Conservation (phyloP, 2,888 invertebrate genomes). For the Agonopterix heracliana region DNA sequence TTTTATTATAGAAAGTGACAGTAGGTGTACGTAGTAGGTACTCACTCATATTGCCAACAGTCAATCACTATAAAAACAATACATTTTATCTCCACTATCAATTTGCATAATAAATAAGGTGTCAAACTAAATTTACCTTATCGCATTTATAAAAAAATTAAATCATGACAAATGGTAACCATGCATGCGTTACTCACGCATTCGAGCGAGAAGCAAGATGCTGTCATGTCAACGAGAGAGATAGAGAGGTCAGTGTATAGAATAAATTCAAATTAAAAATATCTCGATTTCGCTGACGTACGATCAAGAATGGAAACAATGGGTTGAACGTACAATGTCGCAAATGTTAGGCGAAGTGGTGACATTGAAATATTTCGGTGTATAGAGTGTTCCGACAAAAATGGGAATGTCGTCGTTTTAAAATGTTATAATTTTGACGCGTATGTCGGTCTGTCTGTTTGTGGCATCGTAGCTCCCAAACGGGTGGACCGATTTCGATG, state of each 20-base stretch:
- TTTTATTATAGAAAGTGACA: constrained; percentile 5
- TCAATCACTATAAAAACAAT: constrained; percentile 12
- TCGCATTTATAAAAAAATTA: constrained; percentile 43
- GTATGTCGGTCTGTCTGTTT: no score
- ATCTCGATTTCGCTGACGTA: constrained; percentile 71
- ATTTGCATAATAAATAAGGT: constrained; percentile 50
- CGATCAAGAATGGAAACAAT: constrained; percentile 57
- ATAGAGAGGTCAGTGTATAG: constrained; percentile 25
- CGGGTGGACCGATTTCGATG: no score
- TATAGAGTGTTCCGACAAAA: no score
- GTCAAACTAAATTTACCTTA: constrained; percentile 56
- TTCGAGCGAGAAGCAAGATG: constrained; percentile 20
- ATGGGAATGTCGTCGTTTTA: no score
- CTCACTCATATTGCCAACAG: no score
- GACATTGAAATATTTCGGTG: constrained; percentile 40
- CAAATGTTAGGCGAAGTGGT: constrained; percentile 46
- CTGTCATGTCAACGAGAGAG: constrained; percentile 8
- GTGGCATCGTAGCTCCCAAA: no score
- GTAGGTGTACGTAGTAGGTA: not conserved
- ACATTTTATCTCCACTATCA: constrained; percentile 22
- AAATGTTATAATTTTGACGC: no score
- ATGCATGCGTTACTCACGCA: constrained; percentile 9
- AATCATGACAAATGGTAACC: constrained; percentile 58
- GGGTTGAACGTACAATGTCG: constrained; percentile 45
- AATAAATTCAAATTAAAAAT: constrained; percentile 57